phyloP scores from a whole-genome alignment of 2,797 vertebrate species.

The Morelia viridis region DNA sequence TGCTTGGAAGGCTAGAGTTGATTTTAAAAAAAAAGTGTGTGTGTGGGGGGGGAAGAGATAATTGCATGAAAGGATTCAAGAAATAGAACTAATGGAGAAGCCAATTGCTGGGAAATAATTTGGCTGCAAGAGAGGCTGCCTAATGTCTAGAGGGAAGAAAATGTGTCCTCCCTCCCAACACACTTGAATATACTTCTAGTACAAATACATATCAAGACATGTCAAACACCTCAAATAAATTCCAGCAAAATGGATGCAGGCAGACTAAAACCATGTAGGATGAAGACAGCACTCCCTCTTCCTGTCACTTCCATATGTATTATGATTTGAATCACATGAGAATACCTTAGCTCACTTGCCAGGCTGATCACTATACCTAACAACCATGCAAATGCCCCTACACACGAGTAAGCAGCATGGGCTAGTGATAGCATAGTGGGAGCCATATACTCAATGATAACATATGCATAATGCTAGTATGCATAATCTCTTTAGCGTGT shows the following conservation, averaged over 20 bases:
- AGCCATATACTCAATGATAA: not conserved
- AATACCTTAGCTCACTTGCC: not conserved
- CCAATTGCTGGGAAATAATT: not conserved
- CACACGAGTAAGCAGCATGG: not conserved
- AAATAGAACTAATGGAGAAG: not conserved
- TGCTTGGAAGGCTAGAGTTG: not conserved
- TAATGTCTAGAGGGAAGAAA: not conserved
- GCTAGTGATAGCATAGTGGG: not conserved
- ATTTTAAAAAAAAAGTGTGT: not conserved
- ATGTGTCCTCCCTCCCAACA: not conserved
- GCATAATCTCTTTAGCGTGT: not conserved
- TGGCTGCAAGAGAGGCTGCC: not conserved
- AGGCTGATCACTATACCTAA: not conserved
- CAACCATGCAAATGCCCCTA: not conserved
- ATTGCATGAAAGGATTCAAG: not conserved
- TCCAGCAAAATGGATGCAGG: not conserved
- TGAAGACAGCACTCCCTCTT: not conserved
- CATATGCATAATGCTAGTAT: not conserved
- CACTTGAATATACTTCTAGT: not conserved
- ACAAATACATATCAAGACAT: not conserved
- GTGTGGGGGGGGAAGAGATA: no score
- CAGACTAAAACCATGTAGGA: not conserved
- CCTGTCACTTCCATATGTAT: not conserved
- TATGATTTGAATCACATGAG: not conserved
- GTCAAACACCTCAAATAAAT: not conserved